These are phyloP conservation scores for Dicrurus megarhynchus DNA, from an alignment of 2,113 vertebrate species.

Conservation along the genomic window DNA sequence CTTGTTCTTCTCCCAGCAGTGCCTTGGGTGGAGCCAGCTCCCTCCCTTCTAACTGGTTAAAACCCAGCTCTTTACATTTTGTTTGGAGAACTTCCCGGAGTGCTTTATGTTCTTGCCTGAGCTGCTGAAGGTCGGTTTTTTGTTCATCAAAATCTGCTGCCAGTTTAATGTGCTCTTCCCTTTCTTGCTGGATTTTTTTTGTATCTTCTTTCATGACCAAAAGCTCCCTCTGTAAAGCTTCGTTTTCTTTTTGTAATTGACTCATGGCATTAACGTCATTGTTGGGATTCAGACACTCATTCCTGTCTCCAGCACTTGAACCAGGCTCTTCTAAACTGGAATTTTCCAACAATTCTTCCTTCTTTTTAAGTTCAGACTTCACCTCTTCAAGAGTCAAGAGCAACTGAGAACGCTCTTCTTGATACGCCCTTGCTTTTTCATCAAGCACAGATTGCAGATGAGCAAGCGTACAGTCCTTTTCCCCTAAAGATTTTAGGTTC, in stretches of 20 bases:
- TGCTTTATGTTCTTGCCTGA: constrained; percentile 28
- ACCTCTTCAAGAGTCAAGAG: constrained; percentile 64
- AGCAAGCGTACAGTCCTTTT: constrained; percentile 68
- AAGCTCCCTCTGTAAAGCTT: constrained; percentile 76
- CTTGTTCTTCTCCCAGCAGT: constrained; percentile 46
- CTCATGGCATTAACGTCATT: background rate
- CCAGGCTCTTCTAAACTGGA: background rate
- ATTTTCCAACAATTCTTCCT: constrained; percentile 43
- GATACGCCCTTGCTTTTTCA: constrained; percentile 53
- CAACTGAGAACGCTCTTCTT: constrained; percentile 62
- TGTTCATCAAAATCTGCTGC: constrained; percentile 71
- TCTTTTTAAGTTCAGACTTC: constrained; percentile 57
- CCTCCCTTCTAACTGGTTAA: constrained; percentile 18
- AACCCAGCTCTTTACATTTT: constrained; percentile 63
- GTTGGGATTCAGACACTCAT: background rate
- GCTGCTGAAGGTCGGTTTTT: constrained; percentile 52
- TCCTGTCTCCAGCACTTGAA: background rate
- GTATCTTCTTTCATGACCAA: constrained; percentile 70
- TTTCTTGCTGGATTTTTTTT: constrained; percentile 67
- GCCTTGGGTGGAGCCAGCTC: constrained; percentile 51
- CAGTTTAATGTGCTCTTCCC: constrained; percentile 65
- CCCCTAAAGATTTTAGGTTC: constrained; percentile 56
- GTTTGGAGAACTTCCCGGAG: constrained; percentile 62
- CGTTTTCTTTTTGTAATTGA: constrained; percentile 73
- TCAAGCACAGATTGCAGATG: constrained; percentile 56